Conservation (phyloP, 2,113 vertebrate species). For the Paratilapia polleni region DNA sequence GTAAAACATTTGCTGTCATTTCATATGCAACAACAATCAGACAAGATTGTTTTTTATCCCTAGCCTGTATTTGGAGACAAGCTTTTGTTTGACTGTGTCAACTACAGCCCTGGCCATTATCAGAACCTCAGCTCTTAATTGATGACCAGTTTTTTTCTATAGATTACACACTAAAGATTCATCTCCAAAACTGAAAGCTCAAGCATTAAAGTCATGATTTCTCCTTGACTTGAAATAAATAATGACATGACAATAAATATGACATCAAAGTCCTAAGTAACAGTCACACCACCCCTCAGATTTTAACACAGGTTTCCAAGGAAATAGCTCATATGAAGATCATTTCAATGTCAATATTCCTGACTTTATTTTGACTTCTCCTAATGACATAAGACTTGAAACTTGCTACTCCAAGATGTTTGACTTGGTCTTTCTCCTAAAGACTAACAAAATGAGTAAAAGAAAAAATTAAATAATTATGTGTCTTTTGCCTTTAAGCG, state of each 20-base stretch:
- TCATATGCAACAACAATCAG: background rate
- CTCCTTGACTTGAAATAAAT: no score
- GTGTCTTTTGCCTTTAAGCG: background rate
- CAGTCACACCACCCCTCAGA: background rate
- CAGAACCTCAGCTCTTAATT: background rate
- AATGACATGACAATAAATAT: no score
- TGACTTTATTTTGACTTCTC: background rate
- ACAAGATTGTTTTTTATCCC: accelerated
- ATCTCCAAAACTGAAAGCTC: no score
- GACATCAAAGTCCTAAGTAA: background rate
- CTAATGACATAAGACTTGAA: background rate
- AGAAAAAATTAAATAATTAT: background rate
- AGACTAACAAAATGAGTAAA: background rate
- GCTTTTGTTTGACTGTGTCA: no score
- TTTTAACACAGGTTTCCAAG: background rate
- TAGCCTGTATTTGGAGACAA: background rate
- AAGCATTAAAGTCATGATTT: no score
- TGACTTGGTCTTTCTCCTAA: background rate
- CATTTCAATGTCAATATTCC: background rate
- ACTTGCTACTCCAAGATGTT: background rate
- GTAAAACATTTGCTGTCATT: background rate
- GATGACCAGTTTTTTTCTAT: background rate
- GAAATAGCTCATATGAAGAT: no score
- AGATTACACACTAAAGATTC: background rate
- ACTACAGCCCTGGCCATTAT: no score